A percentile compares a stretch with the other conserved stretches of the same genome.
Conservation (phyloP, 2,113 vertebrate genomes). For the Notarius quadriscutis region DNA sequence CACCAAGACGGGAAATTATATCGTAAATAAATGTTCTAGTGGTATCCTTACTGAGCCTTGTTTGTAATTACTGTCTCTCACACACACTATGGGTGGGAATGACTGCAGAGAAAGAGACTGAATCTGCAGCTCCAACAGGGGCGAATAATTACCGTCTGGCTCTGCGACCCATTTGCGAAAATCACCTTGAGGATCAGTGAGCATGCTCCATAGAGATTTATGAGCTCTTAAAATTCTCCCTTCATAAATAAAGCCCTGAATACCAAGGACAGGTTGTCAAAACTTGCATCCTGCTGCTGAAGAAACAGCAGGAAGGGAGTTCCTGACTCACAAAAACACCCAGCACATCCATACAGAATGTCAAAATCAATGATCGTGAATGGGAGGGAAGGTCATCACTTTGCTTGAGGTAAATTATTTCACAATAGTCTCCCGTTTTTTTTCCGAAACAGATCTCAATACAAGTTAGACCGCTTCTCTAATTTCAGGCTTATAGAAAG, state of each 20-base stretch:
- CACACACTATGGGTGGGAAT: not conserved
- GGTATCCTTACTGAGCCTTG: not conserved
- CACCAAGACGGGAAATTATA: too few species aligned
- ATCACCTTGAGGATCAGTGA: constrained; percentile 44
- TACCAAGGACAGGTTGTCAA: not conserved
- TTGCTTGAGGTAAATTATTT: not conserved
- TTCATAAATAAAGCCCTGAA: constrained; percentile 39
- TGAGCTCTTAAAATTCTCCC: not conserved
- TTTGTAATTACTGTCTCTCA: not conserved
- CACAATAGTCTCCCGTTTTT: not conserved
- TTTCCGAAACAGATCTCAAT: not conserved
- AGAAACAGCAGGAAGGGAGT: not conserved
- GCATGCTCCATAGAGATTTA: constrained; percentile 38
- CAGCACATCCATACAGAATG: not conserved
- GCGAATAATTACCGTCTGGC: not conserved
- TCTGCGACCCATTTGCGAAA: constrained; percentile 35
- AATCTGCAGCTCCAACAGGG: not conserved
- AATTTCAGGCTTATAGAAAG: not conserved
- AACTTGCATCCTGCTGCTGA: not conserved
- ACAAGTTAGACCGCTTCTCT: not conserved
- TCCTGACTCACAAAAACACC: not conserved
- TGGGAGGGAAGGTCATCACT: not conserved
- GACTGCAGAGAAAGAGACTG: not conserved
- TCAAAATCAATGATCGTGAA: not conserved
- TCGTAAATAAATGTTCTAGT: not conserved